These are phyloP conservation scores for Cephalopachus bancanus DNA, from an alignment of 2,797 vertebrate genomes.

Conservation along the genomic window DNA sequence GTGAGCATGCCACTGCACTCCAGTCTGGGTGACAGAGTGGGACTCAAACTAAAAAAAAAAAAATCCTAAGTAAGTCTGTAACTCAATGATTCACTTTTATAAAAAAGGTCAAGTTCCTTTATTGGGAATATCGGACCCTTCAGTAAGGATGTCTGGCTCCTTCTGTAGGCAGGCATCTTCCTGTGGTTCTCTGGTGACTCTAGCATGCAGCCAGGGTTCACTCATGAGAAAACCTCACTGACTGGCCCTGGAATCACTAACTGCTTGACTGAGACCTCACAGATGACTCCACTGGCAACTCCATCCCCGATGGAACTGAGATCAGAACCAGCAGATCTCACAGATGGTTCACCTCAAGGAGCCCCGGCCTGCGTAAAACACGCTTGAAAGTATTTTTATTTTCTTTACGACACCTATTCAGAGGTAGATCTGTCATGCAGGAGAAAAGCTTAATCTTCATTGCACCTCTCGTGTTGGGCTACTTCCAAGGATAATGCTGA, in stretches of 20 bases:
- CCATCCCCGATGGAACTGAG: too few relatives aligned
- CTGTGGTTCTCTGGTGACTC: not conserved
- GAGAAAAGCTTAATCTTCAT: not conserved
- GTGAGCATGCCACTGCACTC: too few relatives aligned
- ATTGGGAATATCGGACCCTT: not conserved
- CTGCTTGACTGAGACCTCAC: not conserved
- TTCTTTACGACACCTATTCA: not conserved
- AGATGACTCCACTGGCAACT: too few relatives aligned
- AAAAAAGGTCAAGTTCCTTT: not conserved
- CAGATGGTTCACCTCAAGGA: not conserved
- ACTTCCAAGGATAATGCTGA: conserved; percentile 13
- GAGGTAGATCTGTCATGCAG: not conserved
- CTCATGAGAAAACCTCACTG: not conserved
- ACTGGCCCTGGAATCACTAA: not conserved
- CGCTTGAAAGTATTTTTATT: not conserved
- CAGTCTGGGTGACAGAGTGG: too few relatives aligned
- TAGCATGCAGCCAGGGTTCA: not conserved
- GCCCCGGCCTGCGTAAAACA: not conserved
- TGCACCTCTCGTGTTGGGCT: not conserved
- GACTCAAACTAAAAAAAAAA: too few relatives aligned
- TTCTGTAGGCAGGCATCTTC: not conserved
- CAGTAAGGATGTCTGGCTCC: not conserved
- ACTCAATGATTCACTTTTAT: not conserved
- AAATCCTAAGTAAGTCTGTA: not conserved
- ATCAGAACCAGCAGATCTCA: too few relatives aligned